Base-by-base conservation (phyloP, 2,113 vertebrate genomes). In the Microcebus ravelobensis region DNA sequence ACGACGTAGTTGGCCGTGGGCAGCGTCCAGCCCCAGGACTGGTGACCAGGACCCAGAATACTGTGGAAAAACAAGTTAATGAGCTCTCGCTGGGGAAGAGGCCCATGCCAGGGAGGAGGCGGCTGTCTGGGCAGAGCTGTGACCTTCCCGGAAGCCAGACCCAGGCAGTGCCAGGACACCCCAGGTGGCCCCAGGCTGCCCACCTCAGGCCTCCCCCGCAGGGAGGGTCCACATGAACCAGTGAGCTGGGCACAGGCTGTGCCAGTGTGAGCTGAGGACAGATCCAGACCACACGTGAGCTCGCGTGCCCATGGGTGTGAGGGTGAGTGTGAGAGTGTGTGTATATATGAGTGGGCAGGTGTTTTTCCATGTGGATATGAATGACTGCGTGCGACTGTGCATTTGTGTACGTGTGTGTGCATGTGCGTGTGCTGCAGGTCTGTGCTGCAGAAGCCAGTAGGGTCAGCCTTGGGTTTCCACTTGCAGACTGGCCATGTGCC, bases 391-490 rank as follows among this genome's bases (percentile, higher is more conserved):
- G 70, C 18, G 21, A 4, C 8, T 15, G 73, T 52, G 57, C 42
- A 50, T 50, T 13, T 50, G 18, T 11, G 18, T 42, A 10, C 12
- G 20, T 6, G 15, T 70, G 70, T 13, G 70, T 55, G 20, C 7
- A 8, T 42, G 11, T 8, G 39, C 4, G 15, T 1, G 6, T 45
- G 21, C 18, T 10, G 11, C 25, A 6, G 0, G 7, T 23, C 29
- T 21, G 39, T 36, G n/a, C 36, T 48, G 21, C 2, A 9, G 45
- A 36, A 84, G 17, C 27, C 59, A 3, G 8, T 10, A 59, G 77
- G 63, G 63, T 25, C 50, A 45, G 13, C 36, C 36, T 17, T 45
- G 50, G 39, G 63, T 29, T 57, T 52, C 73, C 42, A 23, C 15
- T 29, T 68, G 50, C 23, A 7, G 61, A 50, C 7, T 6, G 73